A percentile compares a stretch with the other conserved stretches of the same genome.
These are phyloP conservation scores for Polyploca ridens DNA, from an alignment of 2,888 invertebrate genomes.

Conservation along the genomic window DNA sequence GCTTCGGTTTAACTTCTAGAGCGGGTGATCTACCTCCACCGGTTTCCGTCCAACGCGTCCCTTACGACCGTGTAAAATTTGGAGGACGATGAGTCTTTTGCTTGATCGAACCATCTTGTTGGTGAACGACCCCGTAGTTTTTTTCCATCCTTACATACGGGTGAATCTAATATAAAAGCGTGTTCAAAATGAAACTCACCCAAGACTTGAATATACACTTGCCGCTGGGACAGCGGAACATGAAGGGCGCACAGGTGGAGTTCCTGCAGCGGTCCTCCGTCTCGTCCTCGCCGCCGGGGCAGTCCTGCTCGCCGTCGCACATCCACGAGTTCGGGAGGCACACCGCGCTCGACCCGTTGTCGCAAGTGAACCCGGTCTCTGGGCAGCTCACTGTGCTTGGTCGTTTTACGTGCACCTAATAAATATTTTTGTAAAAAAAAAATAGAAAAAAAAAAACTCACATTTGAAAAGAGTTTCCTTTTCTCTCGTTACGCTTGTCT, in stretches of 20 bases:
- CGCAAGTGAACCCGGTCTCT: constrained; percentile 63
- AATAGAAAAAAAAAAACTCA: too few species aligned
- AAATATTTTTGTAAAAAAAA: too few species aligned
- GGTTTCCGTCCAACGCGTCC: too few species aligned
- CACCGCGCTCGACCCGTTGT: constrained; percentile 61
- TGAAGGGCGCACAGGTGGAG: constrained; percentile 88
- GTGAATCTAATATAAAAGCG: not conserved
- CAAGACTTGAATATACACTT: constrained; percentile 84
- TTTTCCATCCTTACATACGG: too few species aligned
- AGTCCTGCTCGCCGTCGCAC: constrained; percentile 94
- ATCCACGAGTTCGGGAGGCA: constrained; percentile 91
- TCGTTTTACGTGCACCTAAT: constrained; percentile 47
- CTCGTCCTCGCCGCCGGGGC: constrained; percentile 90
- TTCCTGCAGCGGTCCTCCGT: constrained; percentile 84
- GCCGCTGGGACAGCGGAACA: constrained; percentile 87
- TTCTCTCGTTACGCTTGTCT: too few species aligned
- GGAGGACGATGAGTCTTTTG: too few species aligned
- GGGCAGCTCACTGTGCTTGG: constrained; percentile 57
- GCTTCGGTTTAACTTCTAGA: too few species aligned
- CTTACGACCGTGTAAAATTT: too few species aligned
- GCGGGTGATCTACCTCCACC: too few species aligned
- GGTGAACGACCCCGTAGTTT: too few species aligned
- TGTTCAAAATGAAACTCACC: constrained; percentile 57
- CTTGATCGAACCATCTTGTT: too few species aligned
- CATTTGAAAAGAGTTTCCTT: too few species aligned